Percentiles rank a stretch among this genome's conserved stretches.
Conservation (phyloP, 2,113 vertebrate species). For the Oryzias celebensis region DNA sequence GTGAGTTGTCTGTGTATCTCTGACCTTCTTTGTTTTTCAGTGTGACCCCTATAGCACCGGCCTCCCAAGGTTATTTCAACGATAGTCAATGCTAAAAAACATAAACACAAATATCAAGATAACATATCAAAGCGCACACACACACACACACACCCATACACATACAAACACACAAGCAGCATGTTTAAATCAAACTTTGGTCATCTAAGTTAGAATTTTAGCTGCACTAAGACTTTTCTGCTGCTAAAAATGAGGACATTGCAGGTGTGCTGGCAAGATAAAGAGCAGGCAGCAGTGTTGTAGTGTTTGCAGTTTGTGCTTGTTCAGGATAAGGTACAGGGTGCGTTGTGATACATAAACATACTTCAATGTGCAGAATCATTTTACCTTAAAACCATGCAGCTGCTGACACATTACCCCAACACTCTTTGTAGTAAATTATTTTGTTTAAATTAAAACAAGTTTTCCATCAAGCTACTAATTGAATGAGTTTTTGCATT, state of each 20-base stretch:
- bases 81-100: too few relatives aligned
- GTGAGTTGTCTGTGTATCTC: too few relatives aligned
- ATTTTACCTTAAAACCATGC: too few relatives aligned
- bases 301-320: background rate
- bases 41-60: too few relatives aligned
- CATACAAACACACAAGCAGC: background rate
- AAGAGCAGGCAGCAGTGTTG: constrained; percentile 13
- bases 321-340: background rate
- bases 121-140: background rate
- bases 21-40: too few relatives aligned
- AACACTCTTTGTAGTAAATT: too few relatives aligned
- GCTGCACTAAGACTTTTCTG: constrained; percentile 1
- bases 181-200: constrained; percentile 8
- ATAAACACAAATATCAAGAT: too few relatives aligned
- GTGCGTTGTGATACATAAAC: constrained; percentile 26
- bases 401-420: too few relatives aligned
- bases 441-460: too few relatives aligned
- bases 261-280: constrained; percentile 50
- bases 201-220: constrained; percentile 13
- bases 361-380: background rate
- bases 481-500: background rate
- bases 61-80: too few relatives aligned
- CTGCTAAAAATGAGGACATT: constrained; percentile 6
- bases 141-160: too few relatives aligned
- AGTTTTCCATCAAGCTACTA: too few relatives aligned